These are phyloP conservation scores for Hyperoplus lanceolatus DNA, from an alignment of 2,797 vertebrate genomes.

Conservation along the genomic window DNA sequence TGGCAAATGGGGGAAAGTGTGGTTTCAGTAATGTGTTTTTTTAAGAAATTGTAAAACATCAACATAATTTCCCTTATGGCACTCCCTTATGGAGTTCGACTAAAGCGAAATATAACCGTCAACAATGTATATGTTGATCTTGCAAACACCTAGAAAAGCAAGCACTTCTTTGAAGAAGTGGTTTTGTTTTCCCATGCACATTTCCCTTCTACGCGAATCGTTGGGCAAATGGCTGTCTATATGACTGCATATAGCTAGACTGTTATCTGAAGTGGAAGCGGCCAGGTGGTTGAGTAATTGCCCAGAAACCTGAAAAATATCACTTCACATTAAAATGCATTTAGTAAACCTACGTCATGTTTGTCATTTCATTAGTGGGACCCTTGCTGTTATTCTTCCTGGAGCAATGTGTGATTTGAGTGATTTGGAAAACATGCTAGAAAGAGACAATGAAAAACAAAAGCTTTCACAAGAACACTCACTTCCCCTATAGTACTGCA, in stretches of 20 bases:
- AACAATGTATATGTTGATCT: not conserved
- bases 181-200: not conserved
- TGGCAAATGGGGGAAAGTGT: constrained; percentile 10
- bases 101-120: not conserved
- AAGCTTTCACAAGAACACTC: constrained; percentile 1
- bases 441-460: constrained; percentile 4
- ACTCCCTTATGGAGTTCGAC: not conserved
- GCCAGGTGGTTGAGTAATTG: constrained; percentile 12
- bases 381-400: not conserved
- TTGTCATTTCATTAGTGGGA: constrained; percentile 26
- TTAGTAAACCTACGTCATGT: not conserved
- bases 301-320: constrained; percentile 13
- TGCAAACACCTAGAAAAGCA: not conserved
- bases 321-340: constrained; percentile 12
- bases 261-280: constrained; percentile 26
- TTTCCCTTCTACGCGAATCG: not conserved
- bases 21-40: constrained; percentile 15
- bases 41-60: constrained; percentile 25
- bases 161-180: not conserved
- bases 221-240: constrained; percentile 15
- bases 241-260: not conserved
- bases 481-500: constrained; percentile 18
- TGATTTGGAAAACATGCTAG: constrained; percentile 27
- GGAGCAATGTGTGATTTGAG: constrained; percentile 3
- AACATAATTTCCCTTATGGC: not conserved